Evolutionary conservation across 2,888 invertebrate species (phyloP), one percentile per base, ranked within the genome.

Genomic region (Aelia acuminata): DNA sequence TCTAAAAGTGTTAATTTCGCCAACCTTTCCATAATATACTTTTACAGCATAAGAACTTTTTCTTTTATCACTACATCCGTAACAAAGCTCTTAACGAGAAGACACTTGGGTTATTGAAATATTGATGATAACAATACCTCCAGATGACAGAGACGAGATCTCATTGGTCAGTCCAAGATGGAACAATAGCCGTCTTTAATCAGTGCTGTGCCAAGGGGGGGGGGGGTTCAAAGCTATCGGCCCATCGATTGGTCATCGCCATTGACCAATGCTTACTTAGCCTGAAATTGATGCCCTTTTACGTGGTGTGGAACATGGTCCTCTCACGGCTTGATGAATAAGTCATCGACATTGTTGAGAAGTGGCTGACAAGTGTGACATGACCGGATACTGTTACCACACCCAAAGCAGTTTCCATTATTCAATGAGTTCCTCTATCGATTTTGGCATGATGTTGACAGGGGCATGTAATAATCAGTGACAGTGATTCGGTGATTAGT

Each of bases 141-240:
- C 63, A 63, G 63, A 31, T 63, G 63, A 31, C 31, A 31, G 63
- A 63, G 31, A 10, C 31, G 18, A 57, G 63, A 63, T 35, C 63
- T 63, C 63, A 31, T 63, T 63, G 63, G 63, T 63, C 31, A 63
- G 63, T 31, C 8, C 15, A 63, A 63, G 63, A 63, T 31, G 63
- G 63, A 63, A 63, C 63, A 63, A 63, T 63, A 63, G 63, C 31
- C 63, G 63, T 63, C 63, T 63, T 63, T 63, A 63, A 63, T 63
- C 63, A 63, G 63, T 31, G 63, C 31, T 31, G 3, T 15, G 31
- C 15, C 15, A 18, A 31, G 0, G 31, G 31, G 18, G 63, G 18
- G 31, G 63, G 63, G 26, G 57, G 31, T 31, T 15, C 63, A 7
- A 63, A 31, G 15, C 63, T 18, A 63, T 31, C 63, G 31, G 15